A percentile compares a stretch with the other conserved stretches of the same genome.
Conservation (phyloP, 2,113 vertebrate species). For the Grus americana region DNA sequence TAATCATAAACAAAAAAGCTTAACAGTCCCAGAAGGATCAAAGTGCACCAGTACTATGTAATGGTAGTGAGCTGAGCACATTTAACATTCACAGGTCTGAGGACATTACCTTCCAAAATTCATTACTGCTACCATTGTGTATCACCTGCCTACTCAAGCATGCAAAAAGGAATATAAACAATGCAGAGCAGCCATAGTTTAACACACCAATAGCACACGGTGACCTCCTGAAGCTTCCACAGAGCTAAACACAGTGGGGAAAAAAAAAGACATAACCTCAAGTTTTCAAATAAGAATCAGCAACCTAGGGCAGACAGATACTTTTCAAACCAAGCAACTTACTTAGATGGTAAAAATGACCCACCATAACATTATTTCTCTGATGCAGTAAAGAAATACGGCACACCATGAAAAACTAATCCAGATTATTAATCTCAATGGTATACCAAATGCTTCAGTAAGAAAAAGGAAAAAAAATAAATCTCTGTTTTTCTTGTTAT, state of each 20-base stretch:
- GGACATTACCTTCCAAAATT: neutral
- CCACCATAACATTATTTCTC: neutral
- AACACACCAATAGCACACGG: too few species aligned
- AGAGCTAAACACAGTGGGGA: neutral
- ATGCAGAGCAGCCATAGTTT: rapidly evolving
- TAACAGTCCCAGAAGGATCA: neutral
- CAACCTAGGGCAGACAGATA: neutral
- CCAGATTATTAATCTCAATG: neutral
- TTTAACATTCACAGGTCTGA: neutral
- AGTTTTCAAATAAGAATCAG: neutral
- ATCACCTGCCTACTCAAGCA: neutral
- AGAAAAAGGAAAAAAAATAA: neutral
- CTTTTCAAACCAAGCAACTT: neutral
- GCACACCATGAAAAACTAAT: neutral
- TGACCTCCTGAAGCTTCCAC: neutral
- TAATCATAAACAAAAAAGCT: neutral
- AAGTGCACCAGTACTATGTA: rapidly evolving
- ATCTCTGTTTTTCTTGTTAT: neutral
- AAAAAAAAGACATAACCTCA: neutral
- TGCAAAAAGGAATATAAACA: neutral
- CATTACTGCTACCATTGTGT: rapidly evolving
- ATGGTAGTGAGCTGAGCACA: rapidly evolving
- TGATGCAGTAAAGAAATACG: neutral
- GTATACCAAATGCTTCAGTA: neutral
- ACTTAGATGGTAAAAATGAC: neutral